Base-by-base conservation (phyloP, 2,888 invertebrate genomes). In the Diadegma fenestrale region DNA sequence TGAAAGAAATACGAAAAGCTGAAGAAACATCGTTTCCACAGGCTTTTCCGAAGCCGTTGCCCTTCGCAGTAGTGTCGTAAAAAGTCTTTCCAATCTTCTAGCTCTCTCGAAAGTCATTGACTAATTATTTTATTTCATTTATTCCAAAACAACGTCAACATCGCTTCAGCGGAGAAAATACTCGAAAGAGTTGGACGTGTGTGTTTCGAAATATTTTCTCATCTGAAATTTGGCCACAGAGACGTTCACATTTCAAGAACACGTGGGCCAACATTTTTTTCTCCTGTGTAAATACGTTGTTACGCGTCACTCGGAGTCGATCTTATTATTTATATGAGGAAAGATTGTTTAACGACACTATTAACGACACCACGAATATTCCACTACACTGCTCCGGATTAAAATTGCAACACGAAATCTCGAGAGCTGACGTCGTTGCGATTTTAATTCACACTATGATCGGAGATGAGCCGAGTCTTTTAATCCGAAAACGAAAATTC, bases 301-400 rank as follows among this genome's bases (percentile, higher is more conserved):
- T 37, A 10, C 19, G 37, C 45, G 22, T 7, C 68, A 45, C 45
- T 7, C 5, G 8, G n/a, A 26, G 14, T 33, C 37, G 22, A 54
- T n/a, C 22, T 54, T 33, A 12, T 37, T 33, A 48, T 71, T 33
- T 17, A 71, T 71, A 51, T 37, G 54, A n/a, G 12, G 7, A 72
- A 54, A 22, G 41, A 73, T 41, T 41, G 7, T 37, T 22, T 37
- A 37, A 33, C 58, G 58, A 73, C 41, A 73, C 41, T 37, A 14
- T 43, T 61, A n/a, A n/a, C 26, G 33, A 73, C 69, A 69, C 73
- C 63, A 78, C 73, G 73, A 81, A 48, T 68, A 81, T 82, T 77
- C 69, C 72, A 75, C 0, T 63, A 26, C 12, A 19, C 17, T 10
- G 64, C 26, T 58, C 5, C 14, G 58, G 14, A 58, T 58, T 6